Evolutionary conservation across 2,888 invertebrate genomes (phyloP).

Genomic region (Caenorhabditis japonica): DNA sequence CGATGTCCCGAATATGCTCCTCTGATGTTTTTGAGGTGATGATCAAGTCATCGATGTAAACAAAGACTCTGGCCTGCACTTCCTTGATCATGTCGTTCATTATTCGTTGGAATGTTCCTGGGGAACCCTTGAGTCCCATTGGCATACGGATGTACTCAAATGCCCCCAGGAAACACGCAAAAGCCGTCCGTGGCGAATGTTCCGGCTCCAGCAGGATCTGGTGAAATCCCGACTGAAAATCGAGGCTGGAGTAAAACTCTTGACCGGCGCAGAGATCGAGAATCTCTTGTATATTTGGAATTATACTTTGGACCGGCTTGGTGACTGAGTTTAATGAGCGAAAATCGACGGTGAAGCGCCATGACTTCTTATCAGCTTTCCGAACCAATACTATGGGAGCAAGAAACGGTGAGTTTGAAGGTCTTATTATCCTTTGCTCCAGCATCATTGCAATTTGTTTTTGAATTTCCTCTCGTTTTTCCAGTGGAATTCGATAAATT

Average conservation of each 20-base stretch:
- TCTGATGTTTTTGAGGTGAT: not conserved
- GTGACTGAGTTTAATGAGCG: not conserved
- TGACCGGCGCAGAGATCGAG: slow-evolving; percentile 1
- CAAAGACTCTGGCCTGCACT: slow-evolving; percentile 1
- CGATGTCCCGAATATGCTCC: not conserved
- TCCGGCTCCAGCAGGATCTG: too few relatives aligned
- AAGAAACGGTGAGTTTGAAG: not conserved
- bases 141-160: too few relatives aligned
- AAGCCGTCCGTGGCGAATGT: not conserved
- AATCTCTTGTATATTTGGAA: not conserved
- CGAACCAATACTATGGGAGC: not conserved
- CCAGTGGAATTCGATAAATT: too few relatives aligned
- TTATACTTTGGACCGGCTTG: not conserved
- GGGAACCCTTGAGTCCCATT: too few relatives aligned
- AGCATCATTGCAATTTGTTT: not conserved
- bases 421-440: not conserved
- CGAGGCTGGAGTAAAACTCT: slow-evolving; percentile 10
- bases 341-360: not conserved
- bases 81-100: not conserved
- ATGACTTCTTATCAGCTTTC: not conserved
- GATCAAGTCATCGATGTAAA: not conserved
- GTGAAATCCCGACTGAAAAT: not conserved
- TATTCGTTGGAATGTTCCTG: not conserved
- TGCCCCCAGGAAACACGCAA: not conserved
- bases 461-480: too few relatives aligned